phyloP scores from a whole-genome alignment of 2,113 vertebrate genomes.

The Lophura nycthemera region DNA sequence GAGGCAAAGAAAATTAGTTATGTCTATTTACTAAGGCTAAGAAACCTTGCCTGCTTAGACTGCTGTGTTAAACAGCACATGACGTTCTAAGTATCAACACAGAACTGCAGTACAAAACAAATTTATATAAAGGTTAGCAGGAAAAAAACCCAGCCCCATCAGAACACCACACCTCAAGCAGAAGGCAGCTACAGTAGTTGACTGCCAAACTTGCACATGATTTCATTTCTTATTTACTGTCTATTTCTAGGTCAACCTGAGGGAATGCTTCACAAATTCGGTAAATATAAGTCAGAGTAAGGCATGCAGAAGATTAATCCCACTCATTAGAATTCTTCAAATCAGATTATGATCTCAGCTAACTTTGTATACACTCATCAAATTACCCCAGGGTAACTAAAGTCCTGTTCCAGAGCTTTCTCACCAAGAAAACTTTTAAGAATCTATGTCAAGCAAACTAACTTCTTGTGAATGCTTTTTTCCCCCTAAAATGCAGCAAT shows the following conservation, averaged over 20 bases:
- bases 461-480: not conserved
- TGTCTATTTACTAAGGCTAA: not conserved
- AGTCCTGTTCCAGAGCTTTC: not conserved
- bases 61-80: not conserved
- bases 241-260: not conserved
- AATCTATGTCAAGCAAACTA: not conserved
- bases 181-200: not conserved
- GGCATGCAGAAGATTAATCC: not conserved
- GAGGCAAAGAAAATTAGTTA: not conserved
- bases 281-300: not conserved
- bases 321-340: not conserved
- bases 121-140: fast-evolving
- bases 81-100: fast-evolving
- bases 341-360: not conserved
- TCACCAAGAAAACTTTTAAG: not conserved
- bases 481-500: not conserved
- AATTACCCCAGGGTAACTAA: not conserved
- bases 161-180: not conserved
- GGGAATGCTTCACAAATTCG: not conserved
- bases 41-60: not conserved
- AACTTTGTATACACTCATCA: not conserved
- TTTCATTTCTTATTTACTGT: not conserved
- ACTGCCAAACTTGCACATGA: not conserved
- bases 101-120: not conserved
- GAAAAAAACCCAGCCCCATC: not conserved